Evolutionary conservation across 1,140 invertebrate genomes (phyloP).

Genomic region (Euglossa dilemma): DNA sequence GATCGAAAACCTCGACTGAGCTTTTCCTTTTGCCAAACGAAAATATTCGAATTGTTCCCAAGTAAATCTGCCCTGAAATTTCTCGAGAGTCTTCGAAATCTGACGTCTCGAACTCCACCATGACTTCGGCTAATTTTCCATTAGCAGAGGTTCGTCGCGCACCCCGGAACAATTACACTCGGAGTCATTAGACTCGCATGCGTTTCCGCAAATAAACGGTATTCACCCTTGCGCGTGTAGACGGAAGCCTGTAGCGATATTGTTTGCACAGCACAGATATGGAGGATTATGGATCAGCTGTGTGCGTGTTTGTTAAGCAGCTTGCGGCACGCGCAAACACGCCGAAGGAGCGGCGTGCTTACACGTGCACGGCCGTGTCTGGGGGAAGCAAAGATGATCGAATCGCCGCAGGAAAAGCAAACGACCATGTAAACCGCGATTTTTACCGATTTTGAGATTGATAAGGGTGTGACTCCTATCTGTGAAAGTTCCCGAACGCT

Average conservation of each 20-base stretch:
- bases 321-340: constrained; percentile 8
- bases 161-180: not conserved
- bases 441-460: not conserved
- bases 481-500: not conserved
- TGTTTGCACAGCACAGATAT: constrained; percentile 26
- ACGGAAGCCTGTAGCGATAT: constrained; percentile 12
- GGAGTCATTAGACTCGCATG: not conserved
- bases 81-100: no score
- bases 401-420: not conserved
- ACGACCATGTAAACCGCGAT: constrained; percentile 5
- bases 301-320: constrained; percentile 27
- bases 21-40: no score
- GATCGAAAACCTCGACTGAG: no score
- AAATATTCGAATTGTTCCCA: no score
- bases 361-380: no score
- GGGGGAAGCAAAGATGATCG: constrained; percentile 3
- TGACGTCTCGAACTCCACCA: no score
- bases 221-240: not conserved
- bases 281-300: constrained; percentile 24
- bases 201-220: constrained; percentile 15
- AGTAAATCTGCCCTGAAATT: no score
- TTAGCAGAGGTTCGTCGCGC: not conserved
- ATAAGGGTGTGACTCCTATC: constrained; percentile 13
- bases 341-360: not conserved
- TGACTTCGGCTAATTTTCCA: not conserved